Percentiles rank a stretch among this genome's conserved stretches.
Evolutionary conservation across 2,888 invertebrate genomes (phyloP).

Genomic region (Drosophila stalkeri): DNA sequence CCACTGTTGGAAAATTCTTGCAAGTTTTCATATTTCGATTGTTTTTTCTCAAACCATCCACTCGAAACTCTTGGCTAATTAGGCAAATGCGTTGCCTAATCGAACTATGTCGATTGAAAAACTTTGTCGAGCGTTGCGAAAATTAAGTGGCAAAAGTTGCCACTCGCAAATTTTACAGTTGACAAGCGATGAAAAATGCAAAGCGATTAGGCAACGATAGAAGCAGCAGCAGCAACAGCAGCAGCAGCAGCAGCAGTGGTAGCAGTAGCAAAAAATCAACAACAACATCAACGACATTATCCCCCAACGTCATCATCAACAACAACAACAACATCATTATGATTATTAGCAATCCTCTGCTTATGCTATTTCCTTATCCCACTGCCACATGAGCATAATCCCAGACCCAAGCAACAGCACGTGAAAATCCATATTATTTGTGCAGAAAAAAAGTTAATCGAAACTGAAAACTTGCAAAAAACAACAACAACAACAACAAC

Average conservation of each 20-base stretch:
- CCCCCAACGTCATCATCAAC: slow-evolving; percentile 30
- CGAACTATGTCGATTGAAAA: slow-evolving; percentile 50
- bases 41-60: slow-evolving; percentile 7
- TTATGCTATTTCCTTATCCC: slow-evolving; percentile 43
- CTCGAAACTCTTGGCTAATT: slow-evolving; percentile 53
- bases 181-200: slow-evolving; percentile 51
- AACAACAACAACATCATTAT: slow-evolving; percentile 28
- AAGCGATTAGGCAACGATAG: slow-evolving; percentile 27
- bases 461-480: slow-evolving; percentile 46
- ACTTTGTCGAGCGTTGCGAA: slow-evolving; percentile 49
- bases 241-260: neutral
- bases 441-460: slow-evolving; percentile 68
- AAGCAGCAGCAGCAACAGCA: slow-evolving; percentile 4
- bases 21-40: neutral
- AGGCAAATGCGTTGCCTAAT: slow-evolving; percentile 57
- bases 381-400: slow-evolving; percentile 47
- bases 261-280: slow-evolving; percentile 7
- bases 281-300: slow-evolving; percentile 17
- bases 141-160: slow-evolving; percentile 58
- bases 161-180: slow-evolving; percentile 41
- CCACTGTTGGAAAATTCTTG: neutral
- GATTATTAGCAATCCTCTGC: slow-evolving; percentile 37
- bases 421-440: slow-evolving; percentile 69
- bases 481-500: slow-evolving; percentile 23
- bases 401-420: slow-evolving; percentile 23